phyloP scores from a whole-genome alignment of 2,113 vertebrate species.

The Hippocampus guttulatus region DNA sequence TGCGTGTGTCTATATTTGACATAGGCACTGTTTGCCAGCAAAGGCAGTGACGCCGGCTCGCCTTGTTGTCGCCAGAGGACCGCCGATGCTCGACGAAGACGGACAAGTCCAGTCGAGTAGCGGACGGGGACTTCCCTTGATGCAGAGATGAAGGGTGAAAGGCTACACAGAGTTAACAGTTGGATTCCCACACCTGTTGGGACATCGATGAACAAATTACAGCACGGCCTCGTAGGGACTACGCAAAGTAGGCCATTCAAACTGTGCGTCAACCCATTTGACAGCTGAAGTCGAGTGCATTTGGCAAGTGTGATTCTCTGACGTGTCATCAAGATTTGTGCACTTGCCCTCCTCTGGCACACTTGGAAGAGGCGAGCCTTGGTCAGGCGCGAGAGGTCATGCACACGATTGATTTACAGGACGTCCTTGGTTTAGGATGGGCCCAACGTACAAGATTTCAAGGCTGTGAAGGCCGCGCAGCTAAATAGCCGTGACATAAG shows the following conservation, averaged over 20 bases:
- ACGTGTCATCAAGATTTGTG: not conserved
- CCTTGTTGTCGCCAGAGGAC: constrained; percentile 42
- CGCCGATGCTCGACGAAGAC: not conserved
- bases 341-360: not conserved
- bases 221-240: not conserved
- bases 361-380: not conserved
- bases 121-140: constrained; percentile 28
- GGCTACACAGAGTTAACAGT: not conserved
- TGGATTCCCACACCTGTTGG: constrained; percentile 1
- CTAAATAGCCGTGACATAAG: too few relatives aligned
- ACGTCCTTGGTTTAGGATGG: too few relatives aligned
- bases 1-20: constrained; percentile 56
- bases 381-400: not conserved
- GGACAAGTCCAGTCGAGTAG: constrained; percentile 4
- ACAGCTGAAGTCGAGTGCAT: not conserved
- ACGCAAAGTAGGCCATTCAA: not conserved
- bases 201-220: not conserved
- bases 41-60: constrained; percentile 41
- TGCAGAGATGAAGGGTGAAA: not conserved
- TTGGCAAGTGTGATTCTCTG: not conserved
- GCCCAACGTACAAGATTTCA: too few relatives aligned
- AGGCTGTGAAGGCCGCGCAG: too few relatives aligned
- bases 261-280: not conserved
- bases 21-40: constrained; percentile 41
- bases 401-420: too few relatives aligned